Conservation (phyloP, 1,140 invertebrate genomes). For the Dendrolimus kikuchii region DNA sequence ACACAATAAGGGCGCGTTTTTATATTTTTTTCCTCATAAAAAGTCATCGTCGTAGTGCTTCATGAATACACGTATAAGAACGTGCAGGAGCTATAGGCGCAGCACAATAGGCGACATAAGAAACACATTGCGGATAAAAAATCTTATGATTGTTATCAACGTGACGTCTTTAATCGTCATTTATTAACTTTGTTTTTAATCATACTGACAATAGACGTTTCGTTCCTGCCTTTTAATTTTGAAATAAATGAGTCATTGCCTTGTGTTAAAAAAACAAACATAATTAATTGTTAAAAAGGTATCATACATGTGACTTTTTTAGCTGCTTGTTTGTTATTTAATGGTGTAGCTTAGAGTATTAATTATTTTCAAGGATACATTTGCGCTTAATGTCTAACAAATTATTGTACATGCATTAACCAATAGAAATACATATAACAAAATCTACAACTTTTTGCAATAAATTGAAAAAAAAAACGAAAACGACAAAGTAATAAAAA, state of each 20-base stretch:
- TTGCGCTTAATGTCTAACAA: too few relatives aligned
- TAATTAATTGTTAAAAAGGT: too few relatives aligned
- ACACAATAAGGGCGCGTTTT: conserved; percentile 23
- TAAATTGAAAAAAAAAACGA: too few relatives aligned
- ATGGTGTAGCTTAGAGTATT: too few relatives aligned
- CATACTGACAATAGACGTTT: too few relatives aligned
- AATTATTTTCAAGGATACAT: too few relatives aligned
- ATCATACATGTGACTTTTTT: too few relatives aligned
- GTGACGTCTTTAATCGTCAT: neutral
- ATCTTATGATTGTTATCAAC: neutral
- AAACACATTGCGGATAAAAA: conserved; percentile 5
- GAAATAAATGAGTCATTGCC: conserved; percentile 4
- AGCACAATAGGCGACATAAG: conserved; percentile 2
- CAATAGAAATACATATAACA: too few relatives aligned
- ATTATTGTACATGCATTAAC: too few relatives aligned
- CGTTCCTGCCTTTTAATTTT: neutral
- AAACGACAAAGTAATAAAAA: too few relatives aligned
- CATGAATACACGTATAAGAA: conserved; percentile 17
- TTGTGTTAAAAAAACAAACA: neutral
- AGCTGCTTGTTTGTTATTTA: too few relatives aligned
- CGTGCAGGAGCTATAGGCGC: conserved; percentile 3
- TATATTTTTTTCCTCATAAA: conserved; percentile 23
- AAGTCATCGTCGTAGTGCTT: conserved; percentile 18
- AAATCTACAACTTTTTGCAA: too few relatives aligned
- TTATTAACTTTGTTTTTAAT: neutral